Evolutionary conservation across 2,888 invertebrate species (phyloP).

Genomic region (Himalopsyche tibetana): DNA sequence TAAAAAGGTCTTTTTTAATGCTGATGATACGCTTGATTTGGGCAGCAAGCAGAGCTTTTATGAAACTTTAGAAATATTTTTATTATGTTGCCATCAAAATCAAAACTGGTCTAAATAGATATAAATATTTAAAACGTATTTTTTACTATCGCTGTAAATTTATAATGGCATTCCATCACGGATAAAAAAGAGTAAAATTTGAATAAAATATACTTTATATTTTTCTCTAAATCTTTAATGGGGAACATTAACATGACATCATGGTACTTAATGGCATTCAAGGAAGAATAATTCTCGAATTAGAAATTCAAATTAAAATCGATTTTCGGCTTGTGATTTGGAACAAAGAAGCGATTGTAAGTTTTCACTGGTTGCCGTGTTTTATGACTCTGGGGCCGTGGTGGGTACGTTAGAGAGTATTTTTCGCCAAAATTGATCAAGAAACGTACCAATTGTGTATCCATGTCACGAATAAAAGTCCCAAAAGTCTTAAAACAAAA

Average conservation of each 20-base stretch:
- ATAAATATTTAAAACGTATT: too few relatives aligned
- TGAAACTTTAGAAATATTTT: too few relatives aligned
- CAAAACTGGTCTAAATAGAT: too few relatives aligned
- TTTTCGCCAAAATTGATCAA: constrained; percentile 35
- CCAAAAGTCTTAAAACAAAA: constrained; percentile 38
- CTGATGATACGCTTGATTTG: too few relatives aligned
- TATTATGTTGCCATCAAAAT: too few relatives aligned
- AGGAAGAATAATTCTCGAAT: constrained; percentile 38
- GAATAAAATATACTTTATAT: constrained; percentile 27
- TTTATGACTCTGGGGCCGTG: constrained; percentile 11
- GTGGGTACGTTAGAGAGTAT: not conserved
- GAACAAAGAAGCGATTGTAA: constrained; percentile 37
- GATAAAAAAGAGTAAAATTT: constrained; percentile 14
- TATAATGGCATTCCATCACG: not conserved
- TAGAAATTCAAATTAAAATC: constrained; percentile 43
- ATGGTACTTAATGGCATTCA: not conserved
- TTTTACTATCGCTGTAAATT: not conserved
- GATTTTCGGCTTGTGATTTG: constrained; percentile 35
- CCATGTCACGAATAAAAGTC: constrained; percentile 37
- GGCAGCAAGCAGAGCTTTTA: too few relatives aligned
- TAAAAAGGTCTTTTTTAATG: too few relatives aligned
- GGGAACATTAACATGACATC: constrained; percentile 38
- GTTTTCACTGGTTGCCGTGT: constrained; percentile 24
- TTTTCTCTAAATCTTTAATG: constrained; percentile 18
- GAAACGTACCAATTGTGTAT: constrained; percentile 35